phyloP scores from a whole-genome alignment of 2,113 vertebrate species.

The Heloderma charlesbogerti region DNA sequence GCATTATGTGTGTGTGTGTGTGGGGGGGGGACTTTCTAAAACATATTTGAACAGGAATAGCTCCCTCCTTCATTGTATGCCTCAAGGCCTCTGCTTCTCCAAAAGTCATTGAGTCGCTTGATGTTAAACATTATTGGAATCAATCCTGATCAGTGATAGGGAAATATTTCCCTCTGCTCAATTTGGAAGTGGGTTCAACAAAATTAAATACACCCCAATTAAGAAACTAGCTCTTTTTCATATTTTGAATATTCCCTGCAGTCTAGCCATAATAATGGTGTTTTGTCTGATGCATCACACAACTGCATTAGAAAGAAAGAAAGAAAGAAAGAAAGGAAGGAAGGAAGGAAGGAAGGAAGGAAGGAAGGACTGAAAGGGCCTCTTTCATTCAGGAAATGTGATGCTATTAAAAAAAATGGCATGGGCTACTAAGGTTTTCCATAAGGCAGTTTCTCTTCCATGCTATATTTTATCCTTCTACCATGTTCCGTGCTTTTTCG shows the following conservation, averaged over 20 bases:
- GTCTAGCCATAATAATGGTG: no score
- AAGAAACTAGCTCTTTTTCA: no score
- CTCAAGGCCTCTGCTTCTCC: neutral
- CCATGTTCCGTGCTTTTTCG: neutral
- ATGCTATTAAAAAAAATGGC: neutral
- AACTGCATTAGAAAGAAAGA: no score
- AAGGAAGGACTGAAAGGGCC: no score
- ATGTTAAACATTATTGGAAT: no score
- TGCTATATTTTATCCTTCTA: conserved; percentile 33
- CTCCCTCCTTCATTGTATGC: neutral
- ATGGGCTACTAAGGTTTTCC: neutral
- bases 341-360: no score
- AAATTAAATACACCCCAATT: no score
- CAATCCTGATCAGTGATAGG: no score
- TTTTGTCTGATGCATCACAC: neutral
- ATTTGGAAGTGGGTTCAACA: no score
- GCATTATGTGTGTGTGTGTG: neutral
- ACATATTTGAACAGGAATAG: neutral
- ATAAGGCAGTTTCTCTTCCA: neutral
- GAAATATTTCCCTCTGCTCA: no score
- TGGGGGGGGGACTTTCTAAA: neutral
- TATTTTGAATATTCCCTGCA: no score
- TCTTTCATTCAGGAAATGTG: neutral
- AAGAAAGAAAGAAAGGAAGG: no score
- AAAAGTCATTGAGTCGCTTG: neutral